These are phyloP conservation scores for Phyllostomus hastatus DNA, from an alignment of 2,113 vertebrate genomes.

Conservation along the genomic window DNA sequence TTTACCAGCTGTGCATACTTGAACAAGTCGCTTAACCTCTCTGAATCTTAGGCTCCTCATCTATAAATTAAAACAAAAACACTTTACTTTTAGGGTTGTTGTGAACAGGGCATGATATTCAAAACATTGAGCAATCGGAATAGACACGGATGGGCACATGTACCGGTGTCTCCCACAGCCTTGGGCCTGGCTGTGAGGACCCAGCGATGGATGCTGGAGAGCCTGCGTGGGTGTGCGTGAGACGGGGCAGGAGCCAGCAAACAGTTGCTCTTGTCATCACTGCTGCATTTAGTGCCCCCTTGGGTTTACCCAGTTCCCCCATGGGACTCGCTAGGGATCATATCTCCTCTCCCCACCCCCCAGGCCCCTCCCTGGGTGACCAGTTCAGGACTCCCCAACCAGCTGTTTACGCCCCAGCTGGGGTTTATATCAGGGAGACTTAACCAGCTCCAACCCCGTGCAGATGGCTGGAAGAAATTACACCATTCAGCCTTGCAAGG, in stretches of 20 bases:
- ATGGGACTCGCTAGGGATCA: accelerated
- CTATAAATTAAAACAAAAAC: neutral
- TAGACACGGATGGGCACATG: accelerated
- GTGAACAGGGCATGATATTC: neutral
- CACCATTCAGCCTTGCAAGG: neutral
- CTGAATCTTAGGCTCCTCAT: neutral
- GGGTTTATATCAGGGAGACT: neutral
- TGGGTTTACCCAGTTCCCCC: neutral
- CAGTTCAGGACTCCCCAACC: neutral
- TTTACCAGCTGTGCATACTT: too few relatives aligned
- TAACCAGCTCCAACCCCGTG: accelerated
- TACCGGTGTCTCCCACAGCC: neutral
- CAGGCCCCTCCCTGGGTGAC: neutral
- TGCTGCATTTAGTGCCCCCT: neutral
- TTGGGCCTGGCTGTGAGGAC: neutral
- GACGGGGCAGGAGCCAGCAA: too few relatives aligned
- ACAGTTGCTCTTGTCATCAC: too few relatives aligned
- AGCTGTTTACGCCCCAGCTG: neutral
- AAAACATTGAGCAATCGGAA: neutral
- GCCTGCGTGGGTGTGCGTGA: neutral
- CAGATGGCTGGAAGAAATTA: neutral
- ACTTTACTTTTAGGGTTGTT: neutral
- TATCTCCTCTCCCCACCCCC: neutral
- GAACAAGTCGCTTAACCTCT: neutral
- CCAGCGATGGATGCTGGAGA: neutral